Base-by-base conservation (phyloP, 2,113 vertebrate species). In the Leptocoma aspasia region DNA sequence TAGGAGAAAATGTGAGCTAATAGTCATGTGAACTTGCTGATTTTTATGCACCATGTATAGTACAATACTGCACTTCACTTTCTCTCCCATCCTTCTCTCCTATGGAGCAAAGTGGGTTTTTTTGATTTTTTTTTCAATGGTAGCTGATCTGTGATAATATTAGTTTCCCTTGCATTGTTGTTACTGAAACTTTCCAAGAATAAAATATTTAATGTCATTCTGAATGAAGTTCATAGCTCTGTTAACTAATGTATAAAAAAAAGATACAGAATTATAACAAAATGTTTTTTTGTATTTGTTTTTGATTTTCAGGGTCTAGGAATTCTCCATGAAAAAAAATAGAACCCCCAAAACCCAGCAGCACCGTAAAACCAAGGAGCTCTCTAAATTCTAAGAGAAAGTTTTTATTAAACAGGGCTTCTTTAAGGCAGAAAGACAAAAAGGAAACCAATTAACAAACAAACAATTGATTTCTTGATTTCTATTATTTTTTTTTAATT, bases 331-430 rank as follows among this genome's bases (percentile, higher is more conserved):
- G 18, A 69, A 76, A 63, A 2, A 82, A n/a, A 37, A 13, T 9
- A 16, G 63, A 72, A 27, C 1, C 2, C 2, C 3, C 1, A 4
- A 22, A 59, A 33, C 6, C 4, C 13, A 44, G 24, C 13, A 47
- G 3, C 7, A 41, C 14, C 17, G 27, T 22, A 21, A 53, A 53
- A 52, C 8, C n/a, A 54, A 15, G 9, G 9, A 57, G 1, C 2
- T 71, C 87, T 84, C 22, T 78, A 47, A 70, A 68, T 4, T 33
- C 20, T 42, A 41, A 35, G 15, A 44, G 7, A 56, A 66, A 69
- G 1, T 61, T 81, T 6, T 4, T 83, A 41, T 53, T 35, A 70
- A 84, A 18, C 3, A 33, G 57, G 60, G 1, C 1, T 20, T 35
- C 2, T 31, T 49, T 66, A 13, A 59, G 14, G 23, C 19, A 70